Percentiles rank a stretch among this genome's conserved stretches.
Conservation (phyloP, 2,113 vertebrate species). For the Glaucidium brasilianum region DNA sequence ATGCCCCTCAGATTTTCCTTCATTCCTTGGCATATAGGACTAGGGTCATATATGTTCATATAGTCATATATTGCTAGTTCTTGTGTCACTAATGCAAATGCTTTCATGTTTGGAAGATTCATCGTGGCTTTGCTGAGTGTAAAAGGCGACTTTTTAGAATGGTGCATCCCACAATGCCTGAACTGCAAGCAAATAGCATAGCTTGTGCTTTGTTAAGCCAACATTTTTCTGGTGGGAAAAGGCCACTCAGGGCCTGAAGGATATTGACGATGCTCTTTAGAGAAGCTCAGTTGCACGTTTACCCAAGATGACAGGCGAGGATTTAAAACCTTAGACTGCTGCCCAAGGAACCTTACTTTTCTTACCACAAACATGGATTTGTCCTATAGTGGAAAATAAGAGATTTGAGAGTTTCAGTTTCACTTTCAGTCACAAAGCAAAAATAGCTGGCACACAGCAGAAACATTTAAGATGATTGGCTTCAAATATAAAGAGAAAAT, state of each 20-base stretch:
- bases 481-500: not conserved
- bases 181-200: not conserved
- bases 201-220: not conserved
- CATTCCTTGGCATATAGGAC: not conserved
- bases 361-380: not conserved
- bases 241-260: not conserved
- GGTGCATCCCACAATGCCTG: not conserved
- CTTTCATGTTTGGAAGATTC: not conserved
- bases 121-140: not conserved
- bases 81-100: not conserved
- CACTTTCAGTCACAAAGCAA: not conserved
- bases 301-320: not conserved
- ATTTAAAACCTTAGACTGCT: not conserved
- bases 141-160: not conserved
- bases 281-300: not conserved
- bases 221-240: not conserved
- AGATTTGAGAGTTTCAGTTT: not conserved
- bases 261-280: not conserved
- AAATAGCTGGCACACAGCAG: not conserved
- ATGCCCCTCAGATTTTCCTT: not conserved
- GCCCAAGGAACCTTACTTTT: not conserved
- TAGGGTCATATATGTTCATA: not conserved
- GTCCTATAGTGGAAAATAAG: not conserved
- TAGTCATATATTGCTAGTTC: not conserved
- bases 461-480: not conserved